phyloP scores from a whole-genome alignment of 2,113 vertebrate species.

The Petaurus breviceps region DNA sequence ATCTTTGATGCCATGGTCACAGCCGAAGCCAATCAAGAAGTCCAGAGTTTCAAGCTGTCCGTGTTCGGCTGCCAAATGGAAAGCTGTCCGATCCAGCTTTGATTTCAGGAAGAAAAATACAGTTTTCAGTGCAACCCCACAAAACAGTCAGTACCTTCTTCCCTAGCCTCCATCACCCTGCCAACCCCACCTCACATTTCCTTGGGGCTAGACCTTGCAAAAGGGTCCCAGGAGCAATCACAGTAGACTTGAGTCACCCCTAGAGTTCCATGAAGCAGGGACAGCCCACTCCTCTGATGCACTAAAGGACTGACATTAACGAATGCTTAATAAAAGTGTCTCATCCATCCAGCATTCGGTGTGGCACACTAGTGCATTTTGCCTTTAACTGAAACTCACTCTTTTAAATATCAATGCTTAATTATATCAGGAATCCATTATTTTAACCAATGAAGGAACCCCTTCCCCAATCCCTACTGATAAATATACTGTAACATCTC shows the following conservation, averaged over 20 bases:
- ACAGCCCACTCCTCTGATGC: neutral
- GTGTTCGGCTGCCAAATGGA: conserved; percentile 89
- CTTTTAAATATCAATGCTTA: neutral
- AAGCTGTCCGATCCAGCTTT: conserved; percentile 87
- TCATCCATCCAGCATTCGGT: neutral
- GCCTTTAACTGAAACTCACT: neutral
- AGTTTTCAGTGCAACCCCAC: conserved; percentile 1
- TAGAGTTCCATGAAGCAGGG: neutral
- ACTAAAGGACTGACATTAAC: neutral
- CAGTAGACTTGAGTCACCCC: neutral
- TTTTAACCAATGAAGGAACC: neutral
- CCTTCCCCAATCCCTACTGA: neutral
- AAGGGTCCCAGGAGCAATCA: neutral
- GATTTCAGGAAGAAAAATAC: conserved; percentile 13
- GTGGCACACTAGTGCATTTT: neutral
- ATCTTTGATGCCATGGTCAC: conserved; percentile 87
- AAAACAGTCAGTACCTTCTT: neutral
- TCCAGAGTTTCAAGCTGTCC: conserved; percentile 89
- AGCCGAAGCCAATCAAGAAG: conserved; percentile 89
- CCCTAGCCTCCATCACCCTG: neutral
- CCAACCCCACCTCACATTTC: neutral
- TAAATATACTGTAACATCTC: neutral
- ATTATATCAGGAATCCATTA: neutral
- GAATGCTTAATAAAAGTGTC: neutral
- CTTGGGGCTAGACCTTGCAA: neutral